A percentile compares a stretch with the other conserved stretches of the same genome.
phyloP scores from a whole-genome alignment of 1,140 invertebrate species.

The Tachypleus tridentatus region DNA sequence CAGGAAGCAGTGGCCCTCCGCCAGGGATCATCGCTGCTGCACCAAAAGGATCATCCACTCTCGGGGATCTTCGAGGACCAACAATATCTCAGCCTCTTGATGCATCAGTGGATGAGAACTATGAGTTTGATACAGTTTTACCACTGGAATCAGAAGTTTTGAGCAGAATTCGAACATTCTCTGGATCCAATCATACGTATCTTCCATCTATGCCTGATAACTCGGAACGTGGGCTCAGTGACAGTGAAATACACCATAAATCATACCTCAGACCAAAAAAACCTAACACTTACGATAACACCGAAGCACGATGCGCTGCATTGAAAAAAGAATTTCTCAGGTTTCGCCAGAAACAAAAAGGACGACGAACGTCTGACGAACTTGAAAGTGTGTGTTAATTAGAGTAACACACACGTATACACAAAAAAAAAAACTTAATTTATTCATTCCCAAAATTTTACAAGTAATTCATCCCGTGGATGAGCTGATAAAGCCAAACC shows the following conservation, averaged over 20 bases:
- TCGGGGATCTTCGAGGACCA: not conserved
- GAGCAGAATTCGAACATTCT: slow-evolving; percentile 24
- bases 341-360: slow-evolving; percentile 72
- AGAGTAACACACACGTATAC: no score
- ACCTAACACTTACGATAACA: slow-evolving; percentile 51
- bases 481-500: no score
- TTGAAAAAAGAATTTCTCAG: slow-evolving; percentile 93
- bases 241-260: slow-evolving; percentile 33
- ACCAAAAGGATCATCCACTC: slow-evolving; percentile 6
- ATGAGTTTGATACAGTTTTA: slow-evolving; percentile 66
- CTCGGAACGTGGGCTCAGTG: slow-evolving; percentile 29
- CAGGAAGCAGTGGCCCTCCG: slow-evolving; percentile 22
- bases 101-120: slow-evolving; percentile 84
- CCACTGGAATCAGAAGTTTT: slow-evolving; percentile 31
- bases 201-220: slow-evolving; percentile 37
- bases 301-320: slow-evolving; percentile 66
- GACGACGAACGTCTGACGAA: slow-evolving; percentile 37
- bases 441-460: no score
- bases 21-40: slow-evolving; percentile 15
- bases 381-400: slow-evolving; percentile 28
- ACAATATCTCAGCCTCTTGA: slow-evolving; percentile 42
- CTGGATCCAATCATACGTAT: slow-evolving; percentile 48
- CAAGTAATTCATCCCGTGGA: no score
- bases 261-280: slow-evolving; percentile 23
- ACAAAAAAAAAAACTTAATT: no score